A percentile compares a stretch with the other conserved stretches of the same genome.
These are phyloP conservation scores for Sturmia bella DNA, from an alignment of 2,888 invertebrate genomes.

Conservation along the genomic window DNA sequence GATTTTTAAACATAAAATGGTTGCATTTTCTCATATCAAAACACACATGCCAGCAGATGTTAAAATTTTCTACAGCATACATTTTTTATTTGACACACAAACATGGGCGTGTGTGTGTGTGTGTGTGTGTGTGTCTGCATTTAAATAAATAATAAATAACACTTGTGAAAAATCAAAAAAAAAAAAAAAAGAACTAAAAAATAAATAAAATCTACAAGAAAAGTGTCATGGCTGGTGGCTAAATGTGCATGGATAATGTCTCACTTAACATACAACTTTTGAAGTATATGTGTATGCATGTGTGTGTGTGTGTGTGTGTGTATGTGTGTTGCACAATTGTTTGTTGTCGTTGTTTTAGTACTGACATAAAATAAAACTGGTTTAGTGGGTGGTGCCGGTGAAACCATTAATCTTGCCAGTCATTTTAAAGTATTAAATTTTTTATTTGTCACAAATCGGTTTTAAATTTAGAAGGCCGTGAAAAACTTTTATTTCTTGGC, in stretches of 20 bases:
- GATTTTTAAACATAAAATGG: no score
- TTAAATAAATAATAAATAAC: constrained; percentile 48
- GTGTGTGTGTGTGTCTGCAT: constrained; percentile 13
- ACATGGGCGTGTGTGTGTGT: constrained; percentile 1
- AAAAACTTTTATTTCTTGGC: no score
- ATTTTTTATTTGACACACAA: background rate
- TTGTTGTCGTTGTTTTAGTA: constrained; percentile 18
- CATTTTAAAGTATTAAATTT: constrained; percentile 37
- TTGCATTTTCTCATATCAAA: background rate
- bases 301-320: constrained; percentile 32
- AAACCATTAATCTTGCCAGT: background rate
- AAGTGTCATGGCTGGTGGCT: constrained; percentile 68
- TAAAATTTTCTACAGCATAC: background rate
- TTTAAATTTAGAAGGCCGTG: no score
- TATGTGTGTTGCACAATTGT: background rate
- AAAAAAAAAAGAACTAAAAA: constrained; percentile 1
- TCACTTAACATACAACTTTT: constrained; percentile 63
- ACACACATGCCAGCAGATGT: constrained; percentile 37
- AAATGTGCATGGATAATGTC: constrained; percentile 68
- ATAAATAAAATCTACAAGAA: constrained; percentile 33
- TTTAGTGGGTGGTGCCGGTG: constrained; percentile 33
- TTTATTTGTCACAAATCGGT: background rate
- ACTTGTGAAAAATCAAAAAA: constrained; percentile 45
- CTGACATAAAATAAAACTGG: constrained; percentile 34
- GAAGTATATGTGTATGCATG: constrained; percentile 39